Evolutionary conservation across 2,113 vertebrate genomes (phyloP).

Genomic region (Cebus imitator): DNA sequence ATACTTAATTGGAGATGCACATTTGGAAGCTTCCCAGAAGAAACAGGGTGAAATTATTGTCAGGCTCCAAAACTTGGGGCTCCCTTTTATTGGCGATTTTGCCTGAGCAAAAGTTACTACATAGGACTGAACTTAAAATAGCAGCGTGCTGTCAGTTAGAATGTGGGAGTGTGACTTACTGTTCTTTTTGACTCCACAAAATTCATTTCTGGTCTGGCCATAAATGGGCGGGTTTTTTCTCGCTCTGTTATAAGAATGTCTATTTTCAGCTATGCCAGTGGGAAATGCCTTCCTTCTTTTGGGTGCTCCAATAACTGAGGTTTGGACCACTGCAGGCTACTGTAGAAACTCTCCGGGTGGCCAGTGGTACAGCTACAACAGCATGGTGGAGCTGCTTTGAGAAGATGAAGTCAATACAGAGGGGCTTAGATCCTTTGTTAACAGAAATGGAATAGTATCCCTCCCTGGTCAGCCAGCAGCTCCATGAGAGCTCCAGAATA

Average conservation of each 20-base stretch:
- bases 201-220: background rate
- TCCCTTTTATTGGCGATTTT: background rate
- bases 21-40: background rate
- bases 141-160: background rate
- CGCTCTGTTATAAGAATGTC: background rate
- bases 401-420: slow-evolving; percentile 88
- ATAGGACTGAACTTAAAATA: background rate
- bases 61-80: background rate
- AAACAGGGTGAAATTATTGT: background rate
- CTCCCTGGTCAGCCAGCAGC: slow-evolving; percentile 88
- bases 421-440: slow-evolving; percentile 94
- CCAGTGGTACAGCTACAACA: slow-evolving; percentile 92
- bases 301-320: background rate
- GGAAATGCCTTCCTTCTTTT: background rate
- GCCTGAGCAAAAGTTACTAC: background rate
- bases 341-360: slow-evolving; percentile 91
- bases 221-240: background rate
- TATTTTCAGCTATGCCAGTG: background rate
- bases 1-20: background rate
- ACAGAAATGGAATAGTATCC: slow-evolving; percentile 88
- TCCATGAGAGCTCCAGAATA: slow-evolving; percentile 79
- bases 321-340: slow-evolving; percentile 83
- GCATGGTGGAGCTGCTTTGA: slow-evolving; percentile 86
- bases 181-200: background rate
- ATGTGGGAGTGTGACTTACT: background rate